A percentile compares a stretch with the other conserved stretches of the same genome.
Conservation (phyloP, 2,797 vertebrate genomes). For the Catharus ustulatus region DNA sequence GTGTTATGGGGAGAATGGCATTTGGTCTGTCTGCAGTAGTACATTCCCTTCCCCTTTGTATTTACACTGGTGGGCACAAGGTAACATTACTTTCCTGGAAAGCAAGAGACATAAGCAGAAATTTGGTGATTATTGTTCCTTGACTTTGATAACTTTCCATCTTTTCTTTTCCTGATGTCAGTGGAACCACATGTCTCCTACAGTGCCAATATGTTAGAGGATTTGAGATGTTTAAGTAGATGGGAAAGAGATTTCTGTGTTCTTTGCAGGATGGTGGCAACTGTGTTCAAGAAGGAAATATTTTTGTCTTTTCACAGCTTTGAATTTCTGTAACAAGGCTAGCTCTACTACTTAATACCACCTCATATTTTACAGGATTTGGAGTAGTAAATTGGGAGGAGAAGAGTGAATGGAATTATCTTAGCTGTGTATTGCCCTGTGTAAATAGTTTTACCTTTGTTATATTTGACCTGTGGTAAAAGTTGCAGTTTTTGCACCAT, state of each 20-base stretch:
- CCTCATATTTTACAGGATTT: background rate
- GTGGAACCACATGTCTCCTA: background rate
- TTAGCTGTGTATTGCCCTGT: background rate
- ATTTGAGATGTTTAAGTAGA: background rate
- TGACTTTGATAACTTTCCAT: background rate
- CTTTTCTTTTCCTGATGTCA: background rate
- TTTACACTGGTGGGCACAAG: background rate
- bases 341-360: background rate
- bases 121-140: background rate
- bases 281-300: background rate
- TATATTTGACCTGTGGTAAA: background rate
- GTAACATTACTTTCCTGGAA: background rate
- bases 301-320: background rate
- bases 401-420: background rate
- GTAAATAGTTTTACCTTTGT: background rate
- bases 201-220: background rate
- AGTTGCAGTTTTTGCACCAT: background rate
- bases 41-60: background rate
- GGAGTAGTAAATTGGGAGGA: background rate
- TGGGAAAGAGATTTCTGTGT: background rate
- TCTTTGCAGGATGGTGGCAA: background rate
- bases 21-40: background rate
- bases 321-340: background rate
- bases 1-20: background rate
- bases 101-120: background rate